A percentile compares a stretch with the other conserved stretches of the same genome.
Evolutionary conservation across 2,113 vertebrate genomes (phyloP).

Genomic region (Alethe diademata): DNA sequence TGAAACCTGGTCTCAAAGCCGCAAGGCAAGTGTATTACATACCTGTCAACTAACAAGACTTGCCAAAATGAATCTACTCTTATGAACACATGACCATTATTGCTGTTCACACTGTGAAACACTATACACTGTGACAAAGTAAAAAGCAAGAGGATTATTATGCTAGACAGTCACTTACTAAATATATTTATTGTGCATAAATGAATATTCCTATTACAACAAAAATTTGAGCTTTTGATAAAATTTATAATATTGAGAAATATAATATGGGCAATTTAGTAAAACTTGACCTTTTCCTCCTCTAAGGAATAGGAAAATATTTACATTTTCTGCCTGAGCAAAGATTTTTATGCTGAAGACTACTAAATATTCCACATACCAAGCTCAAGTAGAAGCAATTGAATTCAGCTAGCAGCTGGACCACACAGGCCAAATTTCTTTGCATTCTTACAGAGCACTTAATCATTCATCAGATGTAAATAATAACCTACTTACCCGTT

Average conservation of each 20-base stretch:
- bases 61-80: constrained; percentile 70
- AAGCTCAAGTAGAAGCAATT: neutral
- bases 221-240: constrained; percentile 50
- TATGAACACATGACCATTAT: constrained; percentile 41
- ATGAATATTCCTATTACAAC: constrained; percentile 35
- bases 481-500: neutral
- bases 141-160: constrained; percentile 52
- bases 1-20: constrained; percentile 66
- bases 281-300: neutral
- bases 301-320: constrained; percentile 35
- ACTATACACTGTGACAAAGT: constrained; percentile 56
- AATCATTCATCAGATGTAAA: neutral
- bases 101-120: constrained; percentile 55
- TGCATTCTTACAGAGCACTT: neutral
- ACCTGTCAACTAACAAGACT: constrained; percentile 61
- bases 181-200: constrained; percentile 65
- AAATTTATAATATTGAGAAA: constrained; percentile 53
- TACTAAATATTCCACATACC: constrained; percentile 9
- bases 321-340: neutral
- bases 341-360: neutral
- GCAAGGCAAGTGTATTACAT: constrained; percentile 45
- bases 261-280: constrained; percentile 16
- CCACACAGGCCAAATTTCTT: neutral
- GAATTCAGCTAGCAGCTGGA: neutral
- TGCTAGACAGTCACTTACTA: constrained; percentile 58